Base-by-base conservation (phyloP, 2,113 vertebrate species). In the Baryphthengus martii region DNA sequence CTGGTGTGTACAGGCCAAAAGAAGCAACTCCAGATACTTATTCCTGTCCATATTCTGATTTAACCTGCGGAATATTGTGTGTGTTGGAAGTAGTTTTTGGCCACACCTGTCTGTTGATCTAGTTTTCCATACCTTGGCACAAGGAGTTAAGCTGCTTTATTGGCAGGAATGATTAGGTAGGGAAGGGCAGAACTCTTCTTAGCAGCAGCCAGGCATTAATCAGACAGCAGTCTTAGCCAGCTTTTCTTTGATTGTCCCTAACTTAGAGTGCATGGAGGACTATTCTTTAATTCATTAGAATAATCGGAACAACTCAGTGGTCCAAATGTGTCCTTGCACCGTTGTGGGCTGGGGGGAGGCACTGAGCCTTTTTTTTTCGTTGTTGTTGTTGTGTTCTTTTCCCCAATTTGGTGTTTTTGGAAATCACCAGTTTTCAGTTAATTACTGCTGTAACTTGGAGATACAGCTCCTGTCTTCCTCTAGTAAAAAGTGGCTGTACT, bases 331-430 rank as follows among this genome's bases (percentile, higher is more conserved):
- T 44, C 42, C 35, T 80, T 73, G 47, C 4, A 62, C 6, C 14
- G 7, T 6, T 5, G 2, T 8, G 13, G 18, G 5, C 3, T 16
- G 33, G 33, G 24, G n/a, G 24, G 6, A 42, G 31, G 31, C 12
- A 17, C 45, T 1, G 0, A 21, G 8, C 13, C n/a, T n/a, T n/a
- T n/a, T n/a, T n/a, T n/a, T n/a, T 91, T 82, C 25, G 1, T 1
- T 77, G 88, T 85, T 50, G n/a, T 49, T 68, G 15, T 47, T 12
- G 12, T 12, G 16, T 42, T 11, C 59, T 72, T 50, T 55, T 8
- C 2, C 5, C 10, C 8, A 18, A 15, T 2, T 52, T 33, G 3
- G 2, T 89, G 13, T 77, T 55, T 85, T 58, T 83, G 45, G 58
- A 73, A 77, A 49, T 86, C 37, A 55, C 15, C 31, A 45, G 6